Evolutionary conservation across 35 echinoderm and acorn worm genomes (phyloP).

Genomic region (Stichopus chloronotus): DNA sequence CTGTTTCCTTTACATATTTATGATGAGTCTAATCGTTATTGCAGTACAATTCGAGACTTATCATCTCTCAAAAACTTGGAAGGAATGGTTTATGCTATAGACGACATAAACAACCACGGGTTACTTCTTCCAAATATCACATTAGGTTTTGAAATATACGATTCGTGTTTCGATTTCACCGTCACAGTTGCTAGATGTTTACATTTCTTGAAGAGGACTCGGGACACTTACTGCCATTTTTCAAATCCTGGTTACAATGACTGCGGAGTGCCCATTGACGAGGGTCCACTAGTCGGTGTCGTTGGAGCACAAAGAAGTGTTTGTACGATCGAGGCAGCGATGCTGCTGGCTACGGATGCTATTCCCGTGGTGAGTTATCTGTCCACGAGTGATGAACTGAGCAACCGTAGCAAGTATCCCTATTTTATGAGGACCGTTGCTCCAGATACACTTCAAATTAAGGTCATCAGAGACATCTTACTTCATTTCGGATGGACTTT

Average conservation of each 20-base stretch:
- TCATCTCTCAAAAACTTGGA: conserved; percentile 72
- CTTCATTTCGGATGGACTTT: conserved; percentile 69
- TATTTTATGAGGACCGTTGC: conserved; percentile 72
- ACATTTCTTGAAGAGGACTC: background rate
- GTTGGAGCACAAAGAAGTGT: conserved; percentile 76
- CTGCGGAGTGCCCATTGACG: background rate
- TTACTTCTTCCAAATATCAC: conserved; percentile 56
- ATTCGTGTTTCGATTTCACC: conserved; percentile 79
- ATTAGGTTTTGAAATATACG: conserved; percentile 88
- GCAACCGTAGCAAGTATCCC: conserved; percentile 58
- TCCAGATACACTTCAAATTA: conserved; percentile 67
- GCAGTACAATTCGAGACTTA: conserved; percentile 56
- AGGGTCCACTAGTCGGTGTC: conserved; percentile 52
- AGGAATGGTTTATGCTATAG: conserved; percentile 76
- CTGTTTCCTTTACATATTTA: conserved; percentile 78
- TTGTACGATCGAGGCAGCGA: conserved; percentile 72
- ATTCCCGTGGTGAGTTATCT: conserved; percentile 47
- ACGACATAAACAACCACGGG: conserved; percentile 62
- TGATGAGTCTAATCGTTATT: conserved; percentile 23
- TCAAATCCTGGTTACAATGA: background rate
- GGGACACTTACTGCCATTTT: background rate
- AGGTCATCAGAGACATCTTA: conserved; percentile 71
- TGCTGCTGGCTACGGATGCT: conserved; percentile 58
- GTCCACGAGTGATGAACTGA: conserved; percentile 71
- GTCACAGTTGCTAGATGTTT: conserved; percentile 32